A percentile compares a stretch with the other conserved stretches of the same genome.
Evolutionary conservation across 2,113 vertebrate species (phyloP).

Genomic region (Enhydra lutris): DNA sequence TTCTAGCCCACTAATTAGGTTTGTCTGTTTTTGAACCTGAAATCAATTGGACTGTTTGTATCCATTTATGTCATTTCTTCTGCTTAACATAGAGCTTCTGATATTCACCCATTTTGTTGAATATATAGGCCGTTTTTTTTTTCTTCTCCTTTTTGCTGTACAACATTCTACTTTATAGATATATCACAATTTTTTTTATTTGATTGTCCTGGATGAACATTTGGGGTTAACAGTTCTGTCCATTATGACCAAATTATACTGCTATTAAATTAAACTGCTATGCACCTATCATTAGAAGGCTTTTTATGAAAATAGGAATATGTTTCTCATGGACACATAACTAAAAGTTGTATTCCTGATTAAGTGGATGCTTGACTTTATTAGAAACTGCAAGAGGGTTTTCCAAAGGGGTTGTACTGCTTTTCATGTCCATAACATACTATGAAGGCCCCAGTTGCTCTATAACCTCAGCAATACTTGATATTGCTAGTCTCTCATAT

Average conservation of each 20-base stretch:
- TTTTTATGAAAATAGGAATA: background rate
- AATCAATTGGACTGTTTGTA: background rate
- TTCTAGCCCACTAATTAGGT: background rate
- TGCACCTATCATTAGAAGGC: background rate
- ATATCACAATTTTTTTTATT: background rate
- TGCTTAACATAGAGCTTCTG: background rate
- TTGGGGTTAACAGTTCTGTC: background rate
- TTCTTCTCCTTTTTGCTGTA: background rate
- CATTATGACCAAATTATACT: background rate
- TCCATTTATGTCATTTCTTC: background rate
- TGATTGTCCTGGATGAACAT: background rate
- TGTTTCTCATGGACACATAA: background rate
- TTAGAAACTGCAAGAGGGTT: background rate
- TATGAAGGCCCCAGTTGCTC: background rate
- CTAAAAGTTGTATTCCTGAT: background rate
- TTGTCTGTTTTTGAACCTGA: background rate
- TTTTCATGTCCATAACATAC: background rate
- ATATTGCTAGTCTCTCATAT: background rate
- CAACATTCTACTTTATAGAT: background rate
- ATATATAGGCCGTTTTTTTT: background rate
- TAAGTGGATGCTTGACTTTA: background rate
- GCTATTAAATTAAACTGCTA: background rate
- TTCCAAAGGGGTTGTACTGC: background rate
- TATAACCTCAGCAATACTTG: background rate
- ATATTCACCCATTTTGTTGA: background rate